Percentiles rank a stretch among this genome's conserved stretches.
phyloP scores from a whole-genome alignment of 2,113 vertebrate genomes.

The Phyllopteryx taeniolatus region DNA sequence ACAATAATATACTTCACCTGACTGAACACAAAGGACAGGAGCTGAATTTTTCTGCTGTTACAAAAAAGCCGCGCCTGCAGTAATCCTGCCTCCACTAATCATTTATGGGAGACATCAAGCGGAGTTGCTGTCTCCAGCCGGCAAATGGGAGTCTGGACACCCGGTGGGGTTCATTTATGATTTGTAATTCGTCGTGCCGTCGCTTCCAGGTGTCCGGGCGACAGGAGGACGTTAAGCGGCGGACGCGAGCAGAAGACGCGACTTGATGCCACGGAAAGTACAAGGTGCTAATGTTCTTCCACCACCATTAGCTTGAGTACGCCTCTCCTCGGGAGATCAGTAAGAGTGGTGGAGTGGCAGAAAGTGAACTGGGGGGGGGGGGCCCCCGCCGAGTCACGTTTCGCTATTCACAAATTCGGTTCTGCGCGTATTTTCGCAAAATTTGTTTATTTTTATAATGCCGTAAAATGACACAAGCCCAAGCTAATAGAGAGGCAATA shows the following conservation, averaged over 20 bases:
- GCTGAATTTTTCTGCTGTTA: constrained; percentile 17
- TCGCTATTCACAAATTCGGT: background rate
- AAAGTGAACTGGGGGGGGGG: background rate
- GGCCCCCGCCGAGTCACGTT: background rate
- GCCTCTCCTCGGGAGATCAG: background rate
- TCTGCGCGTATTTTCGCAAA: background rate
- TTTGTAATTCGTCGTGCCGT: background rate
- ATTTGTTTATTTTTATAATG: too few relatives aligned
- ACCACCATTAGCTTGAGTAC: background rate
- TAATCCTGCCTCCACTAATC: constrained; percentile 2
- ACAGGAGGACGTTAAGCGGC: background rate
- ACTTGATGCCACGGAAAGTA: background rate
- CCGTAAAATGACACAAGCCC: too few relatives aligned
- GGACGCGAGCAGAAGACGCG: background rate
- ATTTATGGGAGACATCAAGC: background rate
- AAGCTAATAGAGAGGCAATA: too few relatives aligned
- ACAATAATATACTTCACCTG: constrained; percentile 14
- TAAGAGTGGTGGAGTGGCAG: background rate
- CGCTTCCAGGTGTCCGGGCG: background rate
- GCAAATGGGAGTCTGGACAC: background rate
- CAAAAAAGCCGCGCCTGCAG: background rate
- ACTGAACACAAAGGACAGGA: constrained; percentile 19
- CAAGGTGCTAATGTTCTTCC: background rate
- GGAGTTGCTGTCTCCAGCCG: background rate
- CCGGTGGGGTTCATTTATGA: background rate